These are phyloP conservation scores for Cochlearius cochlearius DNA, from an alignment of 2,113 vertebrate species.

Conservation along the genomic window DNA sequence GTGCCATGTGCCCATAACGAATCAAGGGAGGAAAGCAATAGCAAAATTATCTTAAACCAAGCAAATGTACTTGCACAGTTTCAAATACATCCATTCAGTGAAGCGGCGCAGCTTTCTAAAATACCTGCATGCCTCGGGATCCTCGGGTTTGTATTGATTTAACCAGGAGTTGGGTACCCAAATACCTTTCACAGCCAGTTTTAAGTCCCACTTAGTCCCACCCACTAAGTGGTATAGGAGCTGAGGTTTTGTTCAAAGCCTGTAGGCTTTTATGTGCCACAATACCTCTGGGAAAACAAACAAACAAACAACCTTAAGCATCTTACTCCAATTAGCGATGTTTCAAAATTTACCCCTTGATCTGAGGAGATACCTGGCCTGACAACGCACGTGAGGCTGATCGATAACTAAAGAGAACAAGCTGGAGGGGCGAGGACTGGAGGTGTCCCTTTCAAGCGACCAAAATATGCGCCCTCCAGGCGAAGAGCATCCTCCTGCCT, in stretches of 20 bases:
- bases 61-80: background rate
- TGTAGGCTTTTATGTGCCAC: background rate
- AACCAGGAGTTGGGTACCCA: background rate
- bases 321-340: fast-evolving
- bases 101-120: background rate
- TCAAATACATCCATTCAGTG: background rate
- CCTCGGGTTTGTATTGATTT: background rate
- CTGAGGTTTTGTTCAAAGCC: background rate
- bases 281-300: background rate
- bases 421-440: background rate
- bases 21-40: background rate
- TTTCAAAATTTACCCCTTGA: fast-evolving
- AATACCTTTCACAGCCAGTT: too few relatives aligned
- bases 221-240: background rate
- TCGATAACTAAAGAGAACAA: background rate
- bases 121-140: fast-evolving
- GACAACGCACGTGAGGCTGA: fast-evolving
- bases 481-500: background rate
- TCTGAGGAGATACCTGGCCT: background rate
- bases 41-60: background rate
- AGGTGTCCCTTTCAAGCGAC: background rate
- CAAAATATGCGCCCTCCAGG: fast-evolving
- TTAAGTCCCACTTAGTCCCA: too few relatives aligned
- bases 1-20: background rate
- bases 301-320: background rate